A percentile compares a stretch with the other conserved stretches of the same genome.
Evolutionary conservation across 2,888 invertebrate species (phyloP).

Genomic region (Seira sanloemensis): DNA sequence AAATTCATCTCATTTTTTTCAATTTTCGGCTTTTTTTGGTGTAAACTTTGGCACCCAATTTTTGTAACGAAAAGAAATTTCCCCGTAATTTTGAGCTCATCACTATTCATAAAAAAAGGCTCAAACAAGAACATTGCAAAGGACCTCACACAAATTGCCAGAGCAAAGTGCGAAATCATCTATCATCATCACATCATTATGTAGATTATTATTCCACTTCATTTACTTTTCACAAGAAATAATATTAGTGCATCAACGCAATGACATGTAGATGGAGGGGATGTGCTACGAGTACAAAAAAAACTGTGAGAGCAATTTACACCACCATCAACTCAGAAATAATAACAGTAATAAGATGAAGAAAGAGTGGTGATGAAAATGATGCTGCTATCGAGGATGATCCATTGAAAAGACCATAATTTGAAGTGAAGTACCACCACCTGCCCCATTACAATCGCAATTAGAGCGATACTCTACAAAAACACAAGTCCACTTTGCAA

Average conservation of each 20-base stretch:
- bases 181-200: slow-evolving; percentile 57
- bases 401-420: background rate
- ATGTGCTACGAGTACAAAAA: too few species aligned
- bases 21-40: background rate
- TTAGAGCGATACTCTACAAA: slow-evolving; percentile 4
- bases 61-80: slow-evolving; percentile 35
- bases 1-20: slow-evolving; percentile 1
- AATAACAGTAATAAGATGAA: slow-evolving; percentile 31
- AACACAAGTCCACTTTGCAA: slow-evolving; percentile 4
- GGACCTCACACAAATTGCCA: slow-evolving; percentile 8
- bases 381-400: background rate
- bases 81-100: slow-evolving; percentile 30
- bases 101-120: too few species aligned
- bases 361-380: slow-evolving; percentile 1
- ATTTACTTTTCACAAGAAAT: slow-evolving; percentile 56
- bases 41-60: slow-evolving; percentile 4
- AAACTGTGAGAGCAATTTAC: slow-evolving; percentile 58
- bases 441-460: slow-evolving; percentile 18
- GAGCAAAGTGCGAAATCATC: slow-evolving; percentile 63
- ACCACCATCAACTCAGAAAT: slow-evolving; percentile 51
- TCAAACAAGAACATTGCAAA: slow-evolving; percentile 54
- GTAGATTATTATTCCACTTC: slow-evolving; percentile 46
- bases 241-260: slow-evolving; percentile 29
- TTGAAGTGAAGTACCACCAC: slow-evolving; percentile 9
- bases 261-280: slow-evolving; percentile 33